Percentiles rank a stretch among this genome's conserved stretches.
Conservation (phyloP, 2,888 invertebrate genomes). For the Autographa gamma region DNA sequence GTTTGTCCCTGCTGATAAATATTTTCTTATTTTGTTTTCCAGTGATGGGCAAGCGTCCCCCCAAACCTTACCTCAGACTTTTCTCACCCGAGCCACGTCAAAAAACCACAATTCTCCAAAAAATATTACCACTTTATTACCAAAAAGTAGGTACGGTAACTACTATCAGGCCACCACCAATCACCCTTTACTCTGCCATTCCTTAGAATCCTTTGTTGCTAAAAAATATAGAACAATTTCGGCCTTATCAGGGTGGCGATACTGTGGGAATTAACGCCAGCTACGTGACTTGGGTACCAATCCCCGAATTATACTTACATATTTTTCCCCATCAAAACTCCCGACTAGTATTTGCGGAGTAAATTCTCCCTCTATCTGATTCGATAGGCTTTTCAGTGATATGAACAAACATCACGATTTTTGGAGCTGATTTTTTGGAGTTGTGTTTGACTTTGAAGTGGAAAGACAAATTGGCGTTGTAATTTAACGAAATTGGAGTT, state of each 20-base stretch:
- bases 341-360: conserved; percentile 50
- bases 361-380: conserved; percentile 58
- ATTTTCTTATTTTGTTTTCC: no score
- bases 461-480: not conserved
- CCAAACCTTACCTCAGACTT: no score
- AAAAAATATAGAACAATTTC: conserved; percentile 70
- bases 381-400: conserved; percentile 58
- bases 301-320: conserved; percentile 51
- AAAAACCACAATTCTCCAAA: not conserved
- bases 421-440: conserved; percentile 40
- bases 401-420: conserved; percentile 49
- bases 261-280: conserved; percentile 55
- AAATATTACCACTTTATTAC: not conserved
- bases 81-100: no score
- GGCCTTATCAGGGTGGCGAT: conserved; percentile 69
- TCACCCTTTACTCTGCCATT: conserved; percentile 27
- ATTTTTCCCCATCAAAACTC: conserved; percentile 48
- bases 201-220: conserved; percentile 48
- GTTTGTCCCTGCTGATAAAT: no score
- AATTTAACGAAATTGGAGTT: not conserved
- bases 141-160: not conserved
- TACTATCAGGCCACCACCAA: conserved; percentile 14
- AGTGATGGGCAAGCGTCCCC: no score
- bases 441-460: conserved; percentile 28
- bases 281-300: conserved; percentile 53